Evolutionary conservation across 2,113 vertebrate species (phyloP).

Genomic region (Neodontobutis hainanensis): DNA sequence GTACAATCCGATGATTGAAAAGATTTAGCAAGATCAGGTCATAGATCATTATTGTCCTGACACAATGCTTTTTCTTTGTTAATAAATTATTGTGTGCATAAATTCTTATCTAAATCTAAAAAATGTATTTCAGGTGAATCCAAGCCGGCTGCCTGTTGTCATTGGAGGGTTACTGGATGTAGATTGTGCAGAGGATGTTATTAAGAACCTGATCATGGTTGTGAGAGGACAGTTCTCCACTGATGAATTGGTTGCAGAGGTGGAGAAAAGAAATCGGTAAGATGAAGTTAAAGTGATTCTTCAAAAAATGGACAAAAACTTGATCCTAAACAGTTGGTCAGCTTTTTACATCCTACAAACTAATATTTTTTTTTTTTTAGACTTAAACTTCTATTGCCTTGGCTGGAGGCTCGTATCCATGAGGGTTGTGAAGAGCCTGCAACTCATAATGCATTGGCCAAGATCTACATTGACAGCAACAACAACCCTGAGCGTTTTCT

Average conservation of each 20-base stretch:
- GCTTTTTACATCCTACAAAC: background rate
- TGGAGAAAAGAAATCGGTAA: conserved; percentile 97
- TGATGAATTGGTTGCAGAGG: conserved; percentile 97
- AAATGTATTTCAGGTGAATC: conserved; percentile 86
- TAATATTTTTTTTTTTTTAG: conserved; percentile 67
- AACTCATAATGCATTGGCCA: conserved; percentile 96
- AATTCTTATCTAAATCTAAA: background rate
- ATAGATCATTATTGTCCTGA: no score
- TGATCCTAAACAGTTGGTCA: background rate
- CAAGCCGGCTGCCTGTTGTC: conserved; percentile 95
- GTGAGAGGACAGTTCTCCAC: conserved; percentile 98
- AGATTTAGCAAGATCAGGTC: no score
- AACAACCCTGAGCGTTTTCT: conserved; percentile 98
- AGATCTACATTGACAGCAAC: conserved; percentile 99
- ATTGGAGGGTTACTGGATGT: conserved; percentile 97
- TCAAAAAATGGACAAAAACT: no score
- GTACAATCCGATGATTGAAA: no score
- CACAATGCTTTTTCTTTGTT: no score
- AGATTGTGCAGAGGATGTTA: conserved; percentile 98
- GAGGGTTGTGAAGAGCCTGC: conserved; percentile 98
- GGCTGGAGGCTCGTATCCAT: conserved; percentile 97
- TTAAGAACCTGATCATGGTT: conserved; percentile 97
- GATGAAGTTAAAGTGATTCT: background rate
- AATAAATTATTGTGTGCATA: no score
- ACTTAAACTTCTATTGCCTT: conserved; percentile 94